Conservation (phyloP, 2,113 vertebrate genomes). For the Carassius auratus region DNA sequence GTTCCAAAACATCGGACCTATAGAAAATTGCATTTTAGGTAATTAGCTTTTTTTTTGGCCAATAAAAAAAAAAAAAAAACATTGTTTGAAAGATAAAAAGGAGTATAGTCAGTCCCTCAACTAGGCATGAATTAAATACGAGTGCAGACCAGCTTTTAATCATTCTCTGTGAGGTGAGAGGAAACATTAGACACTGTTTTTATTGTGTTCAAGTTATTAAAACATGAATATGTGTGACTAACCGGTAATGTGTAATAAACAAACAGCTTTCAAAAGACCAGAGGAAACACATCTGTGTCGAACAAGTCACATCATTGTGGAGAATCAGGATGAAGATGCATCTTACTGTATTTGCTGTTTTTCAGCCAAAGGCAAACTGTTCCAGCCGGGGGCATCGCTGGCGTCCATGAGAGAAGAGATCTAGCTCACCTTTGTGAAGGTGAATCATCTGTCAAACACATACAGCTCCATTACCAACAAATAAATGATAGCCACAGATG, state of each 20-base stretch:
- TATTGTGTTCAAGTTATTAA: constrained; percentile 64
- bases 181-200: constrained; percentile 68
- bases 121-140: constrained; percentile 72
- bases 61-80: constrained; percentile 55
- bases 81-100: constrained; percentile 54
- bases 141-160: constrained; percentile 70
- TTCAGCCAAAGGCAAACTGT: constrained; percentile 10
- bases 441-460: constrained; percentile 21
- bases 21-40: constrained; percentile 52
- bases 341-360: constrained; percentile 17
- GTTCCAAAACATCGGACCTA: too few species aligned
- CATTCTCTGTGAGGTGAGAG: constrained; percentile 68
- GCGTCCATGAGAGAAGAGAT: background rate
- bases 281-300: background rate
- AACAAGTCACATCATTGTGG: background rate
- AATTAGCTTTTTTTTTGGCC: constrained; percentile 46
- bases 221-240: constrained; percentile 48
- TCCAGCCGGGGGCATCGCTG: constrained; percentile 5
- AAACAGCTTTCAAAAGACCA: background rate
- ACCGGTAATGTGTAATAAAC: background rate
- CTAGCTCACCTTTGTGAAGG: constrained; percentile 20
- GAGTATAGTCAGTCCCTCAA: constrained; percentile 63
- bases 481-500: constrained; percentile 15
- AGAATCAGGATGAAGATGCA: background rate
- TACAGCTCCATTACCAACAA: constrained; percentile 13